Conservation (phyloP, 2,113 vertebrate genomes). For the Neoarius graeffei region DNA sequence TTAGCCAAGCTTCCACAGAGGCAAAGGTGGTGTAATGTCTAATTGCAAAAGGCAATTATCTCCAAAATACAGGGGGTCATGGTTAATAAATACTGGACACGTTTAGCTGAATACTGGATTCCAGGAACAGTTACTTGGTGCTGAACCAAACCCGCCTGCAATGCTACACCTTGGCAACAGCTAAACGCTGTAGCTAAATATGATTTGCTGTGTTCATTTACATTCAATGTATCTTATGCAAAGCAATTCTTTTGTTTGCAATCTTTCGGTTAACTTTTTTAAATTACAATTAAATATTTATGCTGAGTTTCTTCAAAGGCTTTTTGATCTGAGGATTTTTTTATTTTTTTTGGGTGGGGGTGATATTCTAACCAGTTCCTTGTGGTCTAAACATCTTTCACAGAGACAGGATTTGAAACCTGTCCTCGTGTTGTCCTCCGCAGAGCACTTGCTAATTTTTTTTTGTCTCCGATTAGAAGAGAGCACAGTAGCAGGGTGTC, state of each 20-base stretch:
- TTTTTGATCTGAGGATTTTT: background rate
- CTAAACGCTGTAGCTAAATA: background rate
- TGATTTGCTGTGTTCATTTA: too few species aligned
- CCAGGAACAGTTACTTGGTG: background rate
- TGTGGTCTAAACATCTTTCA: background rate
- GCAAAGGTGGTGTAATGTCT: conserved; percentile 55
- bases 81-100: background rate
- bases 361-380: background rate
- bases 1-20: conserved; percentile 61
- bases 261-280: background rate
- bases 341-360: too few species aligned
- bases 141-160: background rate
- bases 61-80: too few species aligned
- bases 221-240: background rate
- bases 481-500: conserved; percentile 42
- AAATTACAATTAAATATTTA: background rate
- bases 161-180: background rate
- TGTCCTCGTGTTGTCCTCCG: background rate
- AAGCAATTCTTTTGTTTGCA: too few species aligned
- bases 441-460: background rate
- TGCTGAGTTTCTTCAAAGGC: background rate
- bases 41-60: background rate
- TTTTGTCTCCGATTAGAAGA: conserved; percentile 19
- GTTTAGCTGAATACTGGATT: background rate
- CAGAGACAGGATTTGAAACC: background rate